phyloP scores from a whole-genome alignment of 2,888 invertebrate species.

The Clepsis dumicolana region DNA sequence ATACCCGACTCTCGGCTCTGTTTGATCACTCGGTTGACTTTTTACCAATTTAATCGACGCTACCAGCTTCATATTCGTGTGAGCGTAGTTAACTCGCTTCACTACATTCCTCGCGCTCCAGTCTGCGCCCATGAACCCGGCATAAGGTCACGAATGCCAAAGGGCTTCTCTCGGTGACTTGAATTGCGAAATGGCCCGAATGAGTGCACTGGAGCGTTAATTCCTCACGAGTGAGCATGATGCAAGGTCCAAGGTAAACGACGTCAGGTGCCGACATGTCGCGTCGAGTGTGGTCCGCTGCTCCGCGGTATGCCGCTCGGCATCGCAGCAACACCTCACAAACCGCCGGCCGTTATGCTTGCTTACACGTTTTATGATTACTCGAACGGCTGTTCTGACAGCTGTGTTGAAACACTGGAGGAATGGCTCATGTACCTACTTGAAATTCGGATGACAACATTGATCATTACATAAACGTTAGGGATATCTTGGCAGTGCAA shows the following conservation, averaged over 20 bases:
- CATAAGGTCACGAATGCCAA: conserved; percentile 33
- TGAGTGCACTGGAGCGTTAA: conserved; percentile 8
- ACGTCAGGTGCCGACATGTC: not conserved
- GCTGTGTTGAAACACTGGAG: not conserved
- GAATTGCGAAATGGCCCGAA: conserved; percentile 8
- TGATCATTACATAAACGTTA: too few relatives aligned
- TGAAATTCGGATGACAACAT: not conserved
- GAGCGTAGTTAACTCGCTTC: not conserved
- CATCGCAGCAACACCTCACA: not conserved
- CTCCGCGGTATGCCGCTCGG: not conserved
- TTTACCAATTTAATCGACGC: conserved; percentile 22
- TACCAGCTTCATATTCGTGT: not conserved
- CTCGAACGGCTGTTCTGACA: not conserved
- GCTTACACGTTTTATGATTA: not conserved
- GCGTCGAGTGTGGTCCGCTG: not conserved
- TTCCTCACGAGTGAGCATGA: not conserved
- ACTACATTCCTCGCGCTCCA: conserved; percentile 29
- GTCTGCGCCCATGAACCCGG: conserved; percentile 1
- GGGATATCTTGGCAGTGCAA: not conserved
- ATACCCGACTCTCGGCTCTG: conserved; percentile 19
- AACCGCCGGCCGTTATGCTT: not conserved
- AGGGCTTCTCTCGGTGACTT: conserved; percentile 2
- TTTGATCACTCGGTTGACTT: conserved; percentile 11
- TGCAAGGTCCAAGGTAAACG: conserved; percentile 5
- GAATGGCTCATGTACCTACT: not conserved